phyloP scores from a whole-genome alignment of 2,797 vertebrate genomes.

The Cygnus olor region DNA sequence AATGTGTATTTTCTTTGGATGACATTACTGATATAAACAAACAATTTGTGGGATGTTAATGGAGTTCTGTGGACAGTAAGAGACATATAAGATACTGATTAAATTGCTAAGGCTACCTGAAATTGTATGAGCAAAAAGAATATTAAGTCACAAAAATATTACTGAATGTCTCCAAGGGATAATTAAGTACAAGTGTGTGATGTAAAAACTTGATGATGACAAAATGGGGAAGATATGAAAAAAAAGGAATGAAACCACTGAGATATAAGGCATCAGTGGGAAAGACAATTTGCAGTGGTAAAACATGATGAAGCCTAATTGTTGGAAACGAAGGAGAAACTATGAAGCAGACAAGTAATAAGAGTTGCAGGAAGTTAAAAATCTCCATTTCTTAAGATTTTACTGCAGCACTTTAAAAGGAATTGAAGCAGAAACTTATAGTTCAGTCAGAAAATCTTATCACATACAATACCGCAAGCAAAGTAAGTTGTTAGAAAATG shows the following conservation, averaged over 20 bases:
- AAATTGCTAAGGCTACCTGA: neutral
- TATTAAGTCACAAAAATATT: neutral
- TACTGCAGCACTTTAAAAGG: neutral
- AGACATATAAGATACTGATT: neutral
- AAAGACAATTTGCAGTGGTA: neutral
- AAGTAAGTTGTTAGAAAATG: neutral
- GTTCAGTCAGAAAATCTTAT: neutral
- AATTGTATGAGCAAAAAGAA: neutral
- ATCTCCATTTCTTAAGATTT: neutral
- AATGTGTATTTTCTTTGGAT: neutral
- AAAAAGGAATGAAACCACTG: neutral
- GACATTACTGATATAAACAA: neutral
- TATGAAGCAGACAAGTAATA: neutral
- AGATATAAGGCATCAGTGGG: neutral
- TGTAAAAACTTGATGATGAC: neutral
- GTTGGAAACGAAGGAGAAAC: neutral
- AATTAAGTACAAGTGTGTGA: neutral
- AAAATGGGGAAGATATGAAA: neutral
- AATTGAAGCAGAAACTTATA: neutral
- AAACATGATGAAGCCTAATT: neutral
- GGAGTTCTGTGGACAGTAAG: neutral
- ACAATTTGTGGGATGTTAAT: neutral
- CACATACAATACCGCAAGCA: neutral
- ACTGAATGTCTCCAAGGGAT: neutral
- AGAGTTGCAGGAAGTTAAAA: neutral